phyloP scores from a whole-genome alignment of 23 tunicate genomes.

The Botrylloides violaceus region DNA sequence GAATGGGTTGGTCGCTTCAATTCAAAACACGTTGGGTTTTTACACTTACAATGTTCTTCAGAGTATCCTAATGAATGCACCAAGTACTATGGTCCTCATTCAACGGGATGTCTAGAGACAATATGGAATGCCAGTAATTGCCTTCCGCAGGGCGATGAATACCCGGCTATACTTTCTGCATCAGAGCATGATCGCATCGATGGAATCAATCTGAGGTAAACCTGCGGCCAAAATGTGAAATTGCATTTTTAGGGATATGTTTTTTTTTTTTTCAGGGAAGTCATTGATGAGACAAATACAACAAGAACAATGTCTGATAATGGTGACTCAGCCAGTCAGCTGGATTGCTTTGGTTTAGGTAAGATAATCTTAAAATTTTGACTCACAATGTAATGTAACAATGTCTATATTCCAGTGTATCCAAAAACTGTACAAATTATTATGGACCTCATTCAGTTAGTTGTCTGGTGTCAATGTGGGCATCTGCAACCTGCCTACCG shows the following conservation, averaged over 20 bases:
- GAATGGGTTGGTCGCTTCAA: conserved; percentile 14
- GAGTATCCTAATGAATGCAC: conserved; percentile 4
- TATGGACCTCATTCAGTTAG: conserved; percentile 16
- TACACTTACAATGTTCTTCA: background rate
- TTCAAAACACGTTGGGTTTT: background rate
- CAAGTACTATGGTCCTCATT: conserved; percentile 5
- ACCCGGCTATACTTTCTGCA: background rate
- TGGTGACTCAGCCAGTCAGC: background rate
- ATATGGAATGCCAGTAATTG: conserved; percentile 7
- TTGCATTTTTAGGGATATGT: background rate
- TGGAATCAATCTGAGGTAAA: conserved; percentile 1
- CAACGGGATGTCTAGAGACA: conserved; percentile 15
- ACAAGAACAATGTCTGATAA: background rate
- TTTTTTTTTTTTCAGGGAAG: conserved; percentile 4
- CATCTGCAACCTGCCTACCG: background rate
- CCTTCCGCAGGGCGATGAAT: background rate
- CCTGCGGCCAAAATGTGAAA: background rate
- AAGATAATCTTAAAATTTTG: too few species aligned
- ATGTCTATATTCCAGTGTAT: too few species aligned
- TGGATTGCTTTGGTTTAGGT: conserved; percentile 43
- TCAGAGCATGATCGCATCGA: background rate
- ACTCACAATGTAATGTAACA: too few species aligned
- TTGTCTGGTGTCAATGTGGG: conserved; percentile 15
- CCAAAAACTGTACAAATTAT: background rate
- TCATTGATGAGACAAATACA: conserved; percentile 7